Percentiles rank a stretch among this genome's conserved stretches.
Conservation (phyloP, 2,113 vertebrate species). For the Hippotragus niger region DNA sequence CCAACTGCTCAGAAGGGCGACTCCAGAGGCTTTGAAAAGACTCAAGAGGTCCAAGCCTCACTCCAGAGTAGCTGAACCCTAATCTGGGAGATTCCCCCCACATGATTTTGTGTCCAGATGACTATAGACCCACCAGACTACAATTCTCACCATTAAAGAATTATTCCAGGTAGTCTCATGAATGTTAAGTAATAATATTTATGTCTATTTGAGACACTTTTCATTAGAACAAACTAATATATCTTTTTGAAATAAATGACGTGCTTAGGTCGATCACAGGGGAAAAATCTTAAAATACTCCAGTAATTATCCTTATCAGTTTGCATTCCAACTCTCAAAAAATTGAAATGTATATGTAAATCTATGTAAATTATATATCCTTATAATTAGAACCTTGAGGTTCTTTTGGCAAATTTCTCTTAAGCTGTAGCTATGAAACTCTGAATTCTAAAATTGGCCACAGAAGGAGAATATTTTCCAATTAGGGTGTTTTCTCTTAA, state of each 20-base stretch:
- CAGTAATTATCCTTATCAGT: background rate
- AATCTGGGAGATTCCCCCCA: background rate
- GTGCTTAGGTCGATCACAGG: background rate
- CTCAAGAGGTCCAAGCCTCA: background rate
- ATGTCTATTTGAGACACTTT: background rate
- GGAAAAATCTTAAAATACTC: background rate
- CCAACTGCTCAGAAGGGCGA: background rate
- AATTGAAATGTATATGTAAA: slow-evolving; percentile 3
- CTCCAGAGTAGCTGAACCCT: background rate
- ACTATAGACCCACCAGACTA: background rate
- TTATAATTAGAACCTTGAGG: slow-evolving; percentile 55
- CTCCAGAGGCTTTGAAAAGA: background rate
- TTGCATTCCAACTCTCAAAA: slow-evolving; percentile 24
- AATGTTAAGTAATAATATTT: background rate
- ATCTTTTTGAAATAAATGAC: slow-evolving; percentile 28
- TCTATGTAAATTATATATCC: slow-evolving; percentile 51
- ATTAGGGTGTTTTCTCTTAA: slow-evolving; percentile 53
- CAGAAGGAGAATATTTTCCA: slow-evolving; percentile 34
- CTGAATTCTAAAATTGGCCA: slow-evolving; percentile 29
- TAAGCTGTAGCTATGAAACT: slow-evolving; percentile 11
- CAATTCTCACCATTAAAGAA: background rate
- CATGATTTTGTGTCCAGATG: background rate
- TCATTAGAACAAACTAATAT: background rate
- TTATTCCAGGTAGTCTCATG: background rate
- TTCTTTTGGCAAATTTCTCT: slow-evolving; percentile 53